Evolutionary conservation across 2,888 invertebrate genomes (phyloP).

Genomic region (Aleiodes testaceus): DNA sequence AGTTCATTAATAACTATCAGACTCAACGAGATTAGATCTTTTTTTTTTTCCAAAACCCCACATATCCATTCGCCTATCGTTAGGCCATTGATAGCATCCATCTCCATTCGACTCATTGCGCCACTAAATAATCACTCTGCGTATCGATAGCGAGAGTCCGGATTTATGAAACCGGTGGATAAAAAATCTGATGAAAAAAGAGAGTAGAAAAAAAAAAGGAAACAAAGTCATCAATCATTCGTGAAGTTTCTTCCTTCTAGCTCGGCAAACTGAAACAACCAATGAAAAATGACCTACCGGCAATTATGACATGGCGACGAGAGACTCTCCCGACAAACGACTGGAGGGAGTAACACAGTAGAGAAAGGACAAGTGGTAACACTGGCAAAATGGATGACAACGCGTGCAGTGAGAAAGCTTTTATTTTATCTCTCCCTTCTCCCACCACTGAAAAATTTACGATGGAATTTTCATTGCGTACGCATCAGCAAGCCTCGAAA

Average conservation of each 20-base stretch:
- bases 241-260: constrained; percentile 43
- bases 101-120: constrained; percentile 42
- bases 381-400: neutral
- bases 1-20: constrained; percentile 9
- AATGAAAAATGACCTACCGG: constrained; percentile 64
- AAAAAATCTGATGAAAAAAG: constrained; percentile 40
- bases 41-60: neutral
- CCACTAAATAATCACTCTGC: constrained; percentile 35
- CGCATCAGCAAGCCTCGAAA: neutral
- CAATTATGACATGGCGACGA: constrained; percentile 60
- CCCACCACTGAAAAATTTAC: constrained; percentile 2
- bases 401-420: neutral
- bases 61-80: neutral
- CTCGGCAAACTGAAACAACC: constrained; percentile 52
- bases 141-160: constrained; percentile 60
- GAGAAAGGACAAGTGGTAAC: constrained; percentile 8
- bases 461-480: constrained; percentile 25
- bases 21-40: constrained; percentile 4
- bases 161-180: constrained; percentile 55
- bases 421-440: no score
- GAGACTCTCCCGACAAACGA: constrained; percentile 10
- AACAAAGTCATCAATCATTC: constrained; percentile 57
- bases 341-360: neutral
- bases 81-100: neutral
- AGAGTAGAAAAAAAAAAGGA: constrained; percentile 46